Base-by-base conservation (phyloP, 2,797 vertebrate species). In the Epinephelus coioides region DNA sequence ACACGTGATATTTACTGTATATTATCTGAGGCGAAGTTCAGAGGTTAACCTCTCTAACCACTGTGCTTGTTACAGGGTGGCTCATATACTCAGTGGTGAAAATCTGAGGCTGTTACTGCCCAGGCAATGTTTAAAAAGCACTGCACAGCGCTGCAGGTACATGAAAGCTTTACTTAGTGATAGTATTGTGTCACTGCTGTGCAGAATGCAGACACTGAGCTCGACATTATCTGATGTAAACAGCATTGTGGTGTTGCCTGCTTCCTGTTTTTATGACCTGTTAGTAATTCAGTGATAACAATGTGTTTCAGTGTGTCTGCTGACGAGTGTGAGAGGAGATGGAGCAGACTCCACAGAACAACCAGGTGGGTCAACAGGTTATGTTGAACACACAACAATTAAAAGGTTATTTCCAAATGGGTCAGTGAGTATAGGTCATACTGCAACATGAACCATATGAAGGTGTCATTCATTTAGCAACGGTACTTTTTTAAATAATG, bases 231-330 rank as follows among this genome's bases (percentile, higher is more conserved):
- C 88, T 84, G 81, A 83, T 87, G 7, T 0, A 15, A 9, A 2
- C 10, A 13, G 2, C 44, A 0, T 0, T 65, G 67, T 40, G 61
- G 77, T 21, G 2, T 47, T 19, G 44, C 1, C 11, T 54, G 1
- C 75, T 90, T 90, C 89, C 91, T 90, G 40, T 15, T 66, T 77
- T 12, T 43, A 11, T 84, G 71, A 65, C 74, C 65, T 75, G 10
- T 43, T 69, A 57, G 25, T 12, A 15, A 30, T 66, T 1, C 6
- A 10, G 2, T 38, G 21, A 43, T 27, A 50, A 56, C 30, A 18
- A 43, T 86, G 23, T 91, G 51, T 94, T 93, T 69, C 91, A 94
- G 94, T 81, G 40, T 66, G 9, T 44, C 69, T 93, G 65, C 44
- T 93, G 73, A 78, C 1, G 17, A 53, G 59, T 14, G 91, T 90